Percentiles rank a stretch among this genome's conserved stretches.
Evolutionary conservation across 2,797 vertebrate genomes (phyloP).

Genomic region (Notoglanidium macrostoma): DNA sequence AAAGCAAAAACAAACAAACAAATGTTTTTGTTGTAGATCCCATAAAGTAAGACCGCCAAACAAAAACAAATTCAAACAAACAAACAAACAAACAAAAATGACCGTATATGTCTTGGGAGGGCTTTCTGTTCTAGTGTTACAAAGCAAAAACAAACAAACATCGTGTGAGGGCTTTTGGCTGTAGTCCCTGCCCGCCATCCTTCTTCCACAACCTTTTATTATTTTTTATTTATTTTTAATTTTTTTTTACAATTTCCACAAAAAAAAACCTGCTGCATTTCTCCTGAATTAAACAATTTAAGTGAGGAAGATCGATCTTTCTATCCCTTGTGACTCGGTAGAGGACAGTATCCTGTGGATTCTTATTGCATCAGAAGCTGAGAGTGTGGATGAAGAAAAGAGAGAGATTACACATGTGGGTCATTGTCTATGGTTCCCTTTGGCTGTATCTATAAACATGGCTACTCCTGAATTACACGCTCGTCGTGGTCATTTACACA

Average conservation of each 20-base stretch:
- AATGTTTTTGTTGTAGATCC: not conserved
- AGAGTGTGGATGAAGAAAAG: not conserved
- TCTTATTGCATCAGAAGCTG: slow-evolving; percentile 56
- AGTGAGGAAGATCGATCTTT: slow-evolving; percentile 16
- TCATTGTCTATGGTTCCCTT: slow-evolving; percentile 37
- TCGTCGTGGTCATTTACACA: slow-evolving; percentile 6
- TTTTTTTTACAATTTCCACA: too few relatives aligned
- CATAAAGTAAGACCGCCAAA: not conserved
- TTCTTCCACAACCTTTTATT: too few relatives aligned
- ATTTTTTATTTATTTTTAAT: too few relatives aligned
- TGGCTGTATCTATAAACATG: slow-evolving; percentile 48
- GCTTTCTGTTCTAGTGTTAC: not conserved
- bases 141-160: not conserved
- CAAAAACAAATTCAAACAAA: not conserved
- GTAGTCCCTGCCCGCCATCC: not conserved
- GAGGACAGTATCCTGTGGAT: not conserved
- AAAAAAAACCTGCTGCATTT: not conserved
- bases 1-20: not conserved
- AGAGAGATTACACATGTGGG: not conserved
- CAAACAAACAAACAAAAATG: not conserved
- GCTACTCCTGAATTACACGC: slow-evolving; percentile 42
- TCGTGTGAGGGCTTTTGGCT: not conserved
- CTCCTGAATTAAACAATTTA: not conserved
- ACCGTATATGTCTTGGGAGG: too few relatives aligned
- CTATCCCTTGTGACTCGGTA: not conserved